A percentile compares a stretch with the other conserved stretches of the same genome.
These are phyloP conservation scores for Caretta caretta DNA, from an alignment of 2,113 vertebrate genomes.

Conservation along the genomic window DNA sequence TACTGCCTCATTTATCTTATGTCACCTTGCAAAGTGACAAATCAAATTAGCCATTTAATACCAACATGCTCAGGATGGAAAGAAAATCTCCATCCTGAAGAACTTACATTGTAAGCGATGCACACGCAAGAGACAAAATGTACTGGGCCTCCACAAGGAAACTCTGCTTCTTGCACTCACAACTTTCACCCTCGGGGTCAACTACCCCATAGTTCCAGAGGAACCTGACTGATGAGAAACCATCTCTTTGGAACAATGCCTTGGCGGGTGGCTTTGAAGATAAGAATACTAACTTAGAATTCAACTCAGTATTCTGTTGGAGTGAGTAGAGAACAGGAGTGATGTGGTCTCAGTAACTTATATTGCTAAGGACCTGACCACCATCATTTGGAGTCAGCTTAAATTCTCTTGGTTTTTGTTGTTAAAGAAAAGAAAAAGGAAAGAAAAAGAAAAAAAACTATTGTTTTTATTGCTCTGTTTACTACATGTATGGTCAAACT, in stretches of 20 bases:
- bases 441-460: neutral
- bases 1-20: neutral
- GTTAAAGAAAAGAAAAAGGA: neutral
- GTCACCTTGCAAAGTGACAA: neutral
- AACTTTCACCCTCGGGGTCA: neutral
- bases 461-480: neutral
- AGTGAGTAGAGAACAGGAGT: neutral
- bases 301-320: neutral
- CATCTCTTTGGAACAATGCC: neutral
- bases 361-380: neutral
- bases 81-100: neutral
- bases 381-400: neutral
- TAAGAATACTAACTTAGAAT: neutral
- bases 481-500: neutral
- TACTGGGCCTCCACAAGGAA: neutral
- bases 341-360: neutral
- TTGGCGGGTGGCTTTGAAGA: neutral
- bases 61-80: neutral
- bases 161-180: neutral
- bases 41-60: neutral
- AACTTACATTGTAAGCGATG: neutral
- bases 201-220: neutral
- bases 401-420: neutral
- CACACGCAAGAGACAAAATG: neutral
- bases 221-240: neutral